Evolutionary conservation across 2,888 invertebrate species (phyloP), one percentile per base, ranked within the genome.

Genomic region (Tryphoninae sp.): DNA sequence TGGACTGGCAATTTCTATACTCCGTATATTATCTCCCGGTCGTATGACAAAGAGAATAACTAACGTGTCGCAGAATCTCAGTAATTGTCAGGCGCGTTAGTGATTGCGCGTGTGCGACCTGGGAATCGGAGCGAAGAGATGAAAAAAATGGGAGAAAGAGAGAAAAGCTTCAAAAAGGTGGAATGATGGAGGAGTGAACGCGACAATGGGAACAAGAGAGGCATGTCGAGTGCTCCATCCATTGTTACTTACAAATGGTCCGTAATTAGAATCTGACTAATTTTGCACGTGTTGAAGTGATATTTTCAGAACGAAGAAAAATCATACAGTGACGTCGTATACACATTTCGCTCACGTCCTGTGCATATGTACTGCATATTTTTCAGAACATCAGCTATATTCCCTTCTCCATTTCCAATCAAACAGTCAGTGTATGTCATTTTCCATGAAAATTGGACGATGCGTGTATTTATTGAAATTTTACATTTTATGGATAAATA

Each of bases 161-260:
- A 22, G 19, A 11, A 22, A 62, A 42, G 19, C 42, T 42, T 13
- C 13, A 51, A 51, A 76, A 51, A 59, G 76, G n/a, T 26, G 51
- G 26, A 11, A n/a, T 51, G 26, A 16, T 23, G 51, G 26, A n/a
- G 77, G 49, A 49, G 51, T 73, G 69, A 69, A 73, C 40, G 53
- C 61, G 78, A 78, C 81, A 67, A 78, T 81, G 65, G 71, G 61
- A 73, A 16, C 53, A 67, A 58, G 55, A 61, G 40, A 49, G 23
- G 22, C 49, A 2, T 58, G 61, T 58, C 64, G 58, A 78, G 81
- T 71, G 74, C 65, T 11, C 65, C 42, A 33, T 13, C 77, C 68
- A 78, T 81, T 81, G 74, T 81, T 81, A 61, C 65, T 53, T 65
- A 33, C 78, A 81, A 81, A 81, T 59, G 81, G 61, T 78, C 71